Base-by-base conservation (phyloP, 2,888 invertebrate species). In the Lithodes maja region DNA sequence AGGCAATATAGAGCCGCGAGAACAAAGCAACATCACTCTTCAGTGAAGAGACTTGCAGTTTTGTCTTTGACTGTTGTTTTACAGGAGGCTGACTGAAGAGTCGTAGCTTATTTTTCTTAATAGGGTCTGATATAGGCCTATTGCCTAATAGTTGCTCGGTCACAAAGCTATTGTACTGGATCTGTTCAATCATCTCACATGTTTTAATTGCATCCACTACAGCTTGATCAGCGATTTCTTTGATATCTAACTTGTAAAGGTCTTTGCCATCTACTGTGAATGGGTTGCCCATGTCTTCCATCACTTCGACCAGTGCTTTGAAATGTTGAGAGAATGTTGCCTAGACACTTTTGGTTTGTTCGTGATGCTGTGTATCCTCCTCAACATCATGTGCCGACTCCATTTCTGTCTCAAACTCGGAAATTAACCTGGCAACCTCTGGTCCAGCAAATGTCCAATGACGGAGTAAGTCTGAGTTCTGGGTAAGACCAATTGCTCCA, bases 371-470 rank as follows among this genome's bases (percentile, higher is more conserved):
- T 7, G 5, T 49, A 12, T 15, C 69, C 69, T 69, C 12, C 12
- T 69, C 69, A 69, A n/a, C 69, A 15, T 69, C n/a, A 69, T 79
- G 79, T 50, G 3, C 52, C 1, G 79, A n/a, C 12, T 79, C n/a
- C 49, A 9, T 3, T 3, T 0, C 33, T 3, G 17, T 33, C 15
- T 33, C 49, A n/a, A n/a, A 5, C 49, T 79, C 12, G 15, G 3
- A 3, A 50, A 79, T 79, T 12, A 15, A 2, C 15, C 79, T n/a
- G 49, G 79, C 3, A 2, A 79, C 2, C 12, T 79, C 79, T 9
- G 79, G 79, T 5, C 79, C 79, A 50, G 79, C 17, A 3, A 79
- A 17, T 49, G 49, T 79, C 79, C 79, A 79, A 12, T 49, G 79
- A 33, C n/a, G 79, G 2, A 79, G n/a, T 33, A 49, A 3, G 3